Evolutionary conservation across 2,888 invertebrate genomes (phyloP).

Genomic region (Polydrusus cervinus): DNA sequence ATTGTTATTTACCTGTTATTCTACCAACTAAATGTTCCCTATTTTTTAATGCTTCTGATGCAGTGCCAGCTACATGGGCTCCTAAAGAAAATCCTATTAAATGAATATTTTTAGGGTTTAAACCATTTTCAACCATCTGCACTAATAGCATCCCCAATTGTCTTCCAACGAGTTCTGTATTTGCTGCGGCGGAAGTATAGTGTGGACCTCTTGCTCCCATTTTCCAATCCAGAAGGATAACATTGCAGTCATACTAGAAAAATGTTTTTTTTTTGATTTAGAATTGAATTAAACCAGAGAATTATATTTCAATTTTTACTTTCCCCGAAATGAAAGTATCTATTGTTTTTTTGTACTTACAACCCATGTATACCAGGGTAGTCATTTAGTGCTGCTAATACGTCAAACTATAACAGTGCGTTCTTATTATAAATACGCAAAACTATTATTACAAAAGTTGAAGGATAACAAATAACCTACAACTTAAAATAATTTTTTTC

Average conservation of each 20-base stretch:
- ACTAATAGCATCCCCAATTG: conserved; percentile 74
- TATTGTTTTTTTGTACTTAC: too few species aligned
- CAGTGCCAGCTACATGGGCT: conserved; percentile 77
- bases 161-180: conserved; percentile 76
- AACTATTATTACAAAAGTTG: too few species aligned
- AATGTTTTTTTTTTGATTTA: not conserved
- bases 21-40: conserved; percentile 72
- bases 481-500: too few species aligned
- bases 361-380: too few species aligned
- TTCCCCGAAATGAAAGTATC: too few species aligned
- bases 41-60: conserved; percentile 74
- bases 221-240: conserved; percentile 76
- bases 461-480: too few species aligned
- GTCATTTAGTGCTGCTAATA: too few species aligned
- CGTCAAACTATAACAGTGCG: too few species aligned
- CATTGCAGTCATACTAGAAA: conserved; percentile 73
- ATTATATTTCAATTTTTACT: too few species aligned
- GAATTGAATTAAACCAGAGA: not conserved
- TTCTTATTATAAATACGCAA: too few species aligned
- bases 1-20: conserved; percentile 72
- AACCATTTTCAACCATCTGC: conserved; percentile 71
- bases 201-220: conserved; percentile 74
- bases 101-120: conserved; percentile 71
- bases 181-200: conserved; percentile 75
- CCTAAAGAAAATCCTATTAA: conserved; percentile 77